Base-by-base conservation (phyloP, 2,888 invertebrate species). In the Branchinecta sandiegonensis region DNA sequence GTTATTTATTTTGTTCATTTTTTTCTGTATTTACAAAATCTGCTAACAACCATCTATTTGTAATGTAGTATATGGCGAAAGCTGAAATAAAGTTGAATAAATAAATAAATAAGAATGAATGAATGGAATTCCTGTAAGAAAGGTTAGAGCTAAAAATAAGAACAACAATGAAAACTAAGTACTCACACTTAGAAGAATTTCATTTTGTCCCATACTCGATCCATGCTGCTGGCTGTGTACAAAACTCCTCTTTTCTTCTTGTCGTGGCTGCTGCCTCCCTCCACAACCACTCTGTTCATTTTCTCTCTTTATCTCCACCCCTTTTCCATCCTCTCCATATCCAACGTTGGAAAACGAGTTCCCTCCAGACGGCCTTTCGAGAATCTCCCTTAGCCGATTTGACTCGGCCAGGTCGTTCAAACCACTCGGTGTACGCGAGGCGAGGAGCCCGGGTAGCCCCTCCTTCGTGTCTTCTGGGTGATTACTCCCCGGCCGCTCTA, bases 391-490 rank as follows among this genome's bases (percentile, higher is more conserved):
- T 56, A 56, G 23, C 23, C 63, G 63, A 56, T 56, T 56, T 2
- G 63, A 56, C 63, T 56, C 63, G 23, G 63, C n/a, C 9, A 56
- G 23, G 23, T 56, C 63, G 10, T 56, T 56, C 63, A 56, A 17
- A 17, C 63, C 63, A 10, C 63, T 56, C n/a, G 63, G 11, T 8
- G 63, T 56, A n/a, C 63, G n/a, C 23, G 63, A n/a, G 14, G 63
- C 63, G 14, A 56, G 23, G 8, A 56, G 63, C 23, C 63, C 63
- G 8, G 63, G 63, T 74, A 80, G 75, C 76, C 78, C 77, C 74
- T 80, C 80, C 79, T 79, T 79, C 74, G 77, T 77, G 75, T 80
- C 80, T 75, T 79, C 78, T 48, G 76, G 75, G 50, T 76, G 77
- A 65, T 83, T 82, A 56, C 63, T 56, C 23, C 63, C 63, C n/a